phyloP scores from a whole-genome alignment of 1,140 invertebrate genomes.

The Pinna nobilis region DNA sequence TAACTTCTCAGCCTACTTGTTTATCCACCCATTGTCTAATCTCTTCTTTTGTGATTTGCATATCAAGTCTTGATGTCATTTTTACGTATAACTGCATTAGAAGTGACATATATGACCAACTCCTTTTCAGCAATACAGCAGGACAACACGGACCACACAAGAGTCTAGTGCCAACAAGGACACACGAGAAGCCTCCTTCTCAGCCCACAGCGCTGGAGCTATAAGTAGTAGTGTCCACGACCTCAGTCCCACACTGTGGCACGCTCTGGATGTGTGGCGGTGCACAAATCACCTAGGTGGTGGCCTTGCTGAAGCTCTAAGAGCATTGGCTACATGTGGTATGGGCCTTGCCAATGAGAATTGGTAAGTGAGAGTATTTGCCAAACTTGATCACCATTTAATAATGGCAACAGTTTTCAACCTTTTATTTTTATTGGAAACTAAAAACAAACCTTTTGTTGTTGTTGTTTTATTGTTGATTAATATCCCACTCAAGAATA shows the following conservation, averaged over 20 bases:
- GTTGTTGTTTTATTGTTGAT: too few species aligned
- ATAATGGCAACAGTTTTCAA: too few species aligned
- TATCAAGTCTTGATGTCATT: too few species aligned
- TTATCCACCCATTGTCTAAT: too few species aligned
- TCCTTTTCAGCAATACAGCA: slow-evolving; percentile 28
- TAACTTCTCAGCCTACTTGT: too few species aligned
- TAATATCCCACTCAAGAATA: too few species aligned
- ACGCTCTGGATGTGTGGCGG: slow-evolving; percentile 73
- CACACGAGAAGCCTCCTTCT: slow-evolving; percentile 39
- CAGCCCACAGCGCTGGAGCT: slow-evolving; percentile 58
- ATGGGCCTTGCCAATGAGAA: slow-evolving; percentile 68
- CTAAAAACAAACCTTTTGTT: too few species aligned
- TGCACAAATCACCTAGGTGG: slow-evolving; percentile 66
- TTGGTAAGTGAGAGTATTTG: slow-evolving; percentile 69
- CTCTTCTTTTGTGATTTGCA: too few species aligned
- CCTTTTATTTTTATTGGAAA: too few species aligned
- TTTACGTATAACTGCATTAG: too few species aligned
- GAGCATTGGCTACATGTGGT: slow-evolving; percentile 67
- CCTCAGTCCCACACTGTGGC: slow-evolving; percentile 73
- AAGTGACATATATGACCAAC: too few species aligned
- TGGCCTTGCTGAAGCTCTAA: slow-evolving; percentile 62
- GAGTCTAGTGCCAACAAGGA: slow-evolving; percentile 39
- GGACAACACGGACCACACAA: slow-evolving; percentile 1
- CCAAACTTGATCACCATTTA: too few species aligned
- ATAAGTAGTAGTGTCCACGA: slow-evolving; percentile 74